Evolutionary conservation across 2,797 vertebrate species (phyloP), one percentile per base, ranked within the genome.

Genomic region (Synanceia verrucosa): DNA sequence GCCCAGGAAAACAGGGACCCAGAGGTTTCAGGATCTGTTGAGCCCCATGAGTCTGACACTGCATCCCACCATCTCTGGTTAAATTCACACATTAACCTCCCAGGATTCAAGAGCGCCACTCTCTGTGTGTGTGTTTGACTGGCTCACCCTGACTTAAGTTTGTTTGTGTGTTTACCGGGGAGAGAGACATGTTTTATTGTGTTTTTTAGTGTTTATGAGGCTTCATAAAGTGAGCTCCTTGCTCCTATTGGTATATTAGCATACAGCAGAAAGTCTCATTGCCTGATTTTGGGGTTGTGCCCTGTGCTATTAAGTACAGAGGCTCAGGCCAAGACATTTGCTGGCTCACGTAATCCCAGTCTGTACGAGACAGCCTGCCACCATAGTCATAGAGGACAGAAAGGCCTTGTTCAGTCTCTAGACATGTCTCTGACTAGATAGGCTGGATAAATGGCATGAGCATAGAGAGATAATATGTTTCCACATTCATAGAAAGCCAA

Each of bases 61-160:
- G 70, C 86, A 80, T 85, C 53, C 41, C 85, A 82, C 73, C 76
- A 56, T 70, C 59, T 88, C 81, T 76, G 88, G 50, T 77, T 79
- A 62, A 72, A 26, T 55, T 88, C 70, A 86, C 57, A 74, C 73
- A 82, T 77, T 51, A 67, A 48, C 43, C 50, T 43, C 31, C 80
- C 76, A 79, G 59, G 19, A 75, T 43, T 76, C 28, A 53, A 37
- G 36, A 62, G 34, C 47, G 53, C 71, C 67, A 62, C 12, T 48
- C 34, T 55, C 23, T 70, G 50, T 67, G 16, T 65, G 26, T 57
- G n/a, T 34, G 56, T 48, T 33, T 33, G 23, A 55, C 26, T 56
- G 8, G 6, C 33, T 61, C 23, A 24, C 16, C 19, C 31, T 53
- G 6, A 61, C 66, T 56, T 41, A 23, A 34, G 10, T 48, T 18